Evolutionary conservation across 2,113 vertebrate genomes (phyloP), one percentile per base, ranked within the genome.

Genomic region (Chauna torquata): DNA sequence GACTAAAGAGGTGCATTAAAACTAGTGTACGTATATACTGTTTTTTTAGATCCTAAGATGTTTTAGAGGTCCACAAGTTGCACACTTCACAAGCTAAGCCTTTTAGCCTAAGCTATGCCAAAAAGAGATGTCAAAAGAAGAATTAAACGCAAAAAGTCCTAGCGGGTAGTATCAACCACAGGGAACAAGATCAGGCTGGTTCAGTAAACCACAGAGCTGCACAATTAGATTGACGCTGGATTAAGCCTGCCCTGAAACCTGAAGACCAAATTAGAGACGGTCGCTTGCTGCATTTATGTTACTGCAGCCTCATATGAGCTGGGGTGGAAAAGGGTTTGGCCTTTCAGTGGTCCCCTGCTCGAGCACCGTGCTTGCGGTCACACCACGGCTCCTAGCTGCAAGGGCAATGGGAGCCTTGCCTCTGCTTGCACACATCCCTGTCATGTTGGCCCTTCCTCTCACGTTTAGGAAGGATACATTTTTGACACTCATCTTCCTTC

Each of bases 241-340:
- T 87, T 91, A 89, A 94, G 23, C 77, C 74, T 82, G 57, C 65
- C 55, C 52, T 94, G 84, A 76, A 89, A 87, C 62, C 14, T 86
- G 58, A 59, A 88, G 75, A 61, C 4, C 22, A 87, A 91, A 92
- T 50, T 0, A 0, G 65, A 96, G 69, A 84, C 0, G 3, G 78
- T 87, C 34, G 3, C 13, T 91, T 79, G 70, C 69, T 52, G 59
- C 40, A 12, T 50, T 76, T 68, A 8, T 74, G 36, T 17, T 76
- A 27, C 40, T 88, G 68, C 64, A 92, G 76, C 44, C 19, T 82
- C 61, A 2, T 30, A 24, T 28, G 23, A 94, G 62, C 34, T 65
- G 68, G 34, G 28, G 23, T 0, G 3, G 75, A 38, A 76, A 83
- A 83, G 18, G 17, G 4, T 57, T 88, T 82, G 76, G n/a, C 9